phyloP scores from a whole-genome alignment of 2,113 vertebrate genomes.

The Okapia johnstoni region DNA sequence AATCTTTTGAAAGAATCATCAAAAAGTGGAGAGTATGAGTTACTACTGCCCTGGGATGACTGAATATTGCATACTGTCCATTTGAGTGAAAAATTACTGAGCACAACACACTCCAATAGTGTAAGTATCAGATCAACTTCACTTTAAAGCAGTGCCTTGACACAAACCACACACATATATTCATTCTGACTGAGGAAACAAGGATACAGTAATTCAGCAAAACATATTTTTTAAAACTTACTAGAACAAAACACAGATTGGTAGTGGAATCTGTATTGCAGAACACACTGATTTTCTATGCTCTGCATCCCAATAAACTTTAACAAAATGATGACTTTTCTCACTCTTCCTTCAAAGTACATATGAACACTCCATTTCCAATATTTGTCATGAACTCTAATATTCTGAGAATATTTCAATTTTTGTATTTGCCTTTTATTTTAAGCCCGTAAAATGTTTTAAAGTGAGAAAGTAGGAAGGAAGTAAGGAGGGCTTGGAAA shows the following conservation, averaged over 20 bases:
- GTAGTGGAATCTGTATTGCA: neutral
- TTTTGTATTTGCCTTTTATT: neutral
- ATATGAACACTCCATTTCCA: neutral
- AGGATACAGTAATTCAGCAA: conserved; percentile 2
- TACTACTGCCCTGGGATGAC: conserved; percentile 57
- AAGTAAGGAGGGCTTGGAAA: neutral
- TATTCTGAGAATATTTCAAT: neutral
- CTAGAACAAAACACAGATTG: conserved; percentile 18
- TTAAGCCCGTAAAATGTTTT: neutral
- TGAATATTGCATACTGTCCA: conserved; percentile 51
- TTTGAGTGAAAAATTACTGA: conserved; percentile 66
- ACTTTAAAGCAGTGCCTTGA: conserved; percentile 43
- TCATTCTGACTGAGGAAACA: conserved; percentile 43
- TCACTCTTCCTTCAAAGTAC: neutral
- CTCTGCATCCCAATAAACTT: neutral
- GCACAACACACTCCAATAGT: conserved; percentile 24
- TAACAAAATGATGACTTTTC: neutral
- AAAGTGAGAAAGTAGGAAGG: neutral
- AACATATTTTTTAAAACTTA: conserved; percentile 15
- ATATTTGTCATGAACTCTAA: neutral
- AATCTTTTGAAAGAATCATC: conserved; percentile 48
- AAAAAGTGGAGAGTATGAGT: conserved; percentile 40
- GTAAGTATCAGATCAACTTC: conserved; percentile 20
- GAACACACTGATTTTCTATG: neutral
- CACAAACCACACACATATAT: conserved; percentile 7